These are phyloP conservation scores for Drosophila hydei DNA, from an alignment of 1,140 invertebrate species.

Conservation along the genomic window DNA sequence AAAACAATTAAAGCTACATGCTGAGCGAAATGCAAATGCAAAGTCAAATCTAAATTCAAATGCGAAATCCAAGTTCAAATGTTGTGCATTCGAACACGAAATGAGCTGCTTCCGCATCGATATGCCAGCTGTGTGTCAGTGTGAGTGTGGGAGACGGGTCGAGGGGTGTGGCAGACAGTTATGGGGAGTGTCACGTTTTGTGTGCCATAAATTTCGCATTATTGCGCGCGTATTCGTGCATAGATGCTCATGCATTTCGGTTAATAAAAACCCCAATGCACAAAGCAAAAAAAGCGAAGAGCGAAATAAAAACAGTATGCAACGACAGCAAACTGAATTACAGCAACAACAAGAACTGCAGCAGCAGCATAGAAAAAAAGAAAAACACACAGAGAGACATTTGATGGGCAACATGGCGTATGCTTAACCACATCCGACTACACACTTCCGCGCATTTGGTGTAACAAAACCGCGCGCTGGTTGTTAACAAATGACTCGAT, in stretches of 20 bases:
- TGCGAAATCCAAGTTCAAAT: conserved; percentile 19
- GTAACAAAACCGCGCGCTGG: conserved; percentile 76
- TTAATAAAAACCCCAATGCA: conserved; percentile 67
- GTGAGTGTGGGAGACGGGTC: not conserved
- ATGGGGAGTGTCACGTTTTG: conserved; percentile 66
- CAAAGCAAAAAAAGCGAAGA: conserved; percentile 37
- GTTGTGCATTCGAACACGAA: conserved; percentile 39
- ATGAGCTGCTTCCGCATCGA: conserved; percentile 61
- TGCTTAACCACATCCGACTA: conserved; percentile 81
- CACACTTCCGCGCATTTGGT: conserved; percentile 81
- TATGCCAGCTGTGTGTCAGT: not conserved
- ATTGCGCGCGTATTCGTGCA: conserved; percentile 73
- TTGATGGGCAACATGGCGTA: conserved; percentile 80
- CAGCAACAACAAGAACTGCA: conserved; percentile 26
- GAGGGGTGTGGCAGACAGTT: conserved; percentile 15
- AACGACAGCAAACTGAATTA: conserved; percentile 16
- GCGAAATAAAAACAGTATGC: conserved; percentile 32
- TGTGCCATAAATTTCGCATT: conserved; percentile 75
- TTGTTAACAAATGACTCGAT: conserved; percentile 82
- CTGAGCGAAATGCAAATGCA: conserved; percentile 49
- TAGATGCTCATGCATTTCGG: conserved; percentile 76
- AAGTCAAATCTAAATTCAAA: conserved; percentile 10
- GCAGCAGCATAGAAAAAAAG: conserved; percentile 45
- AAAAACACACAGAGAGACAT: conserved; percentile 14
- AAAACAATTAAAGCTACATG: conserved; percentile 75